Evolutionary conservation across 2,113 vertebrate genomes (phyloP).

Genomic region (Puma concolor): DNA sequence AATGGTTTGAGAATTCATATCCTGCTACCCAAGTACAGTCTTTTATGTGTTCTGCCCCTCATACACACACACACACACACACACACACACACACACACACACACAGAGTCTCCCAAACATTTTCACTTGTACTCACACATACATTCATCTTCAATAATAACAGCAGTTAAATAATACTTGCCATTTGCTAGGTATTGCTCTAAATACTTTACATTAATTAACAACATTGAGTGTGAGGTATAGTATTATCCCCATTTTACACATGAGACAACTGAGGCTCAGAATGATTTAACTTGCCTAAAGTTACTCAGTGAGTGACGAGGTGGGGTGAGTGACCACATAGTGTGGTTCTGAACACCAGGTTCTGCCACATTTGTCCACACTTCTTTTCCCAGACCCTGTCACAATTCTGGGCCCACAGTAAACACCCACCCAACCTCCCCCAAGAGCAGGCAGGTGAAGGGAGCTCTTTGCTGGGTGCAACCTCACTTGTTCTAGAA

Average conservation of each 20-base stretch:
- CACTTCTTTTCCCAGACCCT: not conserved
- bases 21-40: not conserved
- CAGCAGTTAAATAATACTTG: not conserved
- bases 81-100: not conserved
- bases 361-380: not conserved
- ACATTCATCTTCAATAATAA: not conserved
- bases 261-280: not conserved
- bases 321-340: not conserved
- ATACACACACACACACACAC: not conserved
- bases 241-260: not conserved
- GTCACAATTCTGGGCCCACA: not conserved
- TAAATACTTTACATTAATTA: not conserved
- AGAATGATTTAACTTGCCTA: not conserved
- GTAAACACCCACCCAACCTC: not conserved
- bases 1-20: not conserved
- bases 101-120: not conserved
- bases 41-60: not conserved
- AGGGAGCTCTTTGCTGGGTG: not conserved
- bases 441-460: not conserved
- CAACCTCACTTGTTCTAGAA: not conserved
- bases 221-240: not conserved
- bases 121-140: not conserved
- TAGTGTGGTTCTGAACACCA: not conserved
- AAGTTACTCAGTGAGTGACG: not conserved
- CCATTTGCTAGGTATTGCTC: not conserved